Base-by-base conservation (phyloP, 1,140 invertebrate species). In the Gonatopus flavifemur region DNA sequence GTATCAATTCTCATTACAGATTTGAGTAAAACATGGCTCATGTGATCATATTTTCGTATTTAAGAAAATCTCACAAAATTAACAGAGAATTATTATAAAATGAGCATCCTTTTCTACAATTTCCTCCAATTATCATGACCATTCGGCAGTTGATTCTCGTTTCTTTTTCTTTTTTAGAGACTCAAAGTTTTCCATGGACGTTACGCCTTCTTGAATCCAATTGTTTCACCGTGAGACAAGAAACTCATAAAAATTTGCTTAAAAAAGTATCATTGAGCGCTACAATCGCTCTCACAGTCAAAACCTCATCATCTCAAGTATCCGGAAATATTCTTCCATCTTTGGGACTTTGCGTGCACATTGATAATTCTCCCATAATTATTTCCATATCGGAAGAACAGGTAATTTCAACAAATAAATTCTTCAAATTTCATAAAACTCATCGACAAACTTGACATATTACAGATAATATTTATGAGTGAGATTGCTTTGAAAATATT, bases 181-280 rank as follows among this genome's bases (percentile, higher is more conserved):
- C 69, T 44, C 72, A 78, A 28, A 83, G 79, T 58, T 84, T 84
- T 66, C 84, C 84, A 1, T 86, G 83, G 83, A 80, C 72, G 4
- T 57, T 85, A 33, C 72, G 76, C 25, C 66, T 84, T 19, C 62
- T 69, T 6, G 76, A 83, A 50, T 76, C 84, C 39, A 76, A 78
- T 55, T 82, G 80, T 58, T 81, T 78, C 49, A 82, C 81, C 1
- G 62, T 83, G 25, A 76, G 78, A 59, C 64, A 64, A 39, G 69
- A 65, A 1, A 63, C 49, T 9, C 67, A 67, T 48, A 64, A 78
- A 33, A 77, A 79, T 59, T 80, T 83, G 37, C 65, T 85, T 13
- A 81, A 79, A 49, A 82, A 83, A 15, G 66, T 85, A 0, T 79
- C 81, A 7, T 76, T 84, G 3, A 84, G 79, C 38, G 79, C 82